Percentiles rank a stretch among this genome's conserved stretches.
phyloP scores from a whole-genome alignment of 1,140 invertebrate species.

The Hycleus cichorii region DNA sequence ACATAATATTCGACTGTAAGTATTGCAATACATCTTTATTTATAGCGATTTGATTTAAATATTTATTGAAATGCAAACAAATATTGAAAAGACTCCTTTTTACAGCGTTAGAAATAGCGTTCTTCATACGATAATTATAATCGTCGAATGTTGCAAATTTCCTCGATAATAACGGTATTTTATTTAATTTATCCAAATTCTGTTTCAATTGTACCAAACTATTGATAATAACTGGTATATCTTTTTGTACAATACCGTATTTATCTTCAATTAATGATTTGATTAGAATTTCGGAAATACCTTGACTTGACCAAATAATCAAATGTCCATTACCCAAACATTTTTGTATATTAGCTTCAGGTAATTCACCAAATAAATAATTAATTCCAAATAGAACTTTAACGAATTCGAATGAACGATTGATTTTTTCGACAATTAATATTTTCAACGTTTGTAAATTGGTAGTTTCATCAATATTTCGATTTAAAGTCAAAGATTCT shows the following conservation, averaged over 20 bases:
- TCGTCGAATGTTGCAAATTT: constrained; percentile 52
- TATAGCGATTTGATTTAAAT: constrained; percentile 58
- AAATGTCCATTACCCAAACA: constrained; percentile 57
- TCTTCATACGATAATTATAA: constrained; percentile 53
- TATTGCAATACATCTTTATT: constrained; percentile 30
- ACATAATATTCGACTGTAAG: constrained; percentile 8
- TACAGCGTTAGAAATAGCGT: constrained; percentile 52
- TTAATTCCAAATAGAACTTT: constrained; percentile 55
- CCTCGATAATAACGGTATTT: constrained; percentile 52
- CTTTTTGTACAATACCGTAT: constrained; percentile 73
- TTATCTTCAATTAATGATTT: constrained; percentile 65
- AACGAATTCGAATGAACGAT: constrained; percentile 7
- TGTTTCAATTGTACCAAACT: constrained; percentile 58
- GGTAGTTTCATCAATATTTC: constrained; percentile 10
- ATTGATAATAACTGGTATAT: constrained; percentile 60
- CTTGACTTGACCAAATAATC: constrained; percentile 62
- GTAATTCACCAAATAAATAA: constrained; percentile 63
- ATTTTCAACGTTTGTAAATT: constrained; percentile 7
- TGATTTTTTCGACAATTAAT: constrained; percentile 18
- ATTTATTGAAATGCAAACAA: constrained; percentile 57
- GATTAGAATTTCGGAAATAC: constrained; percentile 57
- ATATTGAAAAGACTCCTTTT: constrained; percentile 71
- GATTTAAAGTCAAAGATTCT: background rate
- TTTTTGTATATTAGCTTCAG: constrained; percentile 56
- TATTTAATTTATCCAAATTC: constrained; percentile 62